Evolutionary conservation across 1,140 invertebrate genomes (phyloP), one percentile per base, ranked within the genome.

Genomic region (Armadillidium nasatum): DNA sequence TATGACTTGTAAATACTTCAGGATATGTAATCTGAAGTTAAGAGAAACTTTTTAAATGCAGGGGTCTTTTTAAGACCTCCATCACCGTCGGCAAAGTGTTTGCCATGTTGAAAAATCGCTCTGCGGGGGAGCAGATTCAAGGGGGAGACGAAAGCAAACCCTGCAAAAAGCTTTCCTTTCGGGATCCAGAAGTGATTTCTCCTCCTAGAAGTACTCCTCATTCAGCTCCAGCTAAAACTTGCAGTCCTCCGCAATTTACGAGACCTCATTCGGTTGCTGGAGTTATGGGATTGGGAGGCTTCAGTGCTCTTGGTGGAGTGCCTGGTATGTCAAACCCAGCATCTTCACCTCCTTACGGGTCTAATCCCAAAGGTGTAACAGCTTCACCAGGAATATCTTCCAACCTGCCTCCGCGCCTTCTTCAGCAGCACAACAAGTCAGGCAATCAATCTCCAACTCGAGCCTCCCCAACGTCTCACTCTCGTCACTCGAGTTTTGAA

Each of bases 131-230:
- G 15, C 54, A n/a, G 9, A 66, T 23, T 66, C 19, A 9, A 21
- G 44, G 85, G 86, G 71, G 72, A 43, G 76, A 79, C 21, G 89
- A 91, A 73, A 33, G 33, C 33, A 88, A 89, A 79, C 92, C 92
- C 0, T 86, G 92, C 23, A 94, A 94, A 84, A 94, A 94, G 82
- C 85, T 94, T 0, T 93, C 92, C 0, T 94, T 94, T 83, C 89
- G 92, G 74, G 92, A 94, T 82, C 93, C 93, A 0, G 92, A 92
- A 84, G 90, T 91, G n/a, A 87, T 90, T 76, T 85, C 83, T 75
- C 19, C 74, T 21, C 68, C 74, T 66, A 33, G 54, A 21, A 71
- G 77, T 46, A 60, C 66, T 21, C 74, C 68, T 44, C 76, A 74
- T 0, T 75, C 66, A 44, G 68, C 70, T 44, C 75, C 75, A 54